Evolutionary conservation across 2,888 invertebrate species (phyloP).

Genomic region (Lithophane ornitopus): DNA sequence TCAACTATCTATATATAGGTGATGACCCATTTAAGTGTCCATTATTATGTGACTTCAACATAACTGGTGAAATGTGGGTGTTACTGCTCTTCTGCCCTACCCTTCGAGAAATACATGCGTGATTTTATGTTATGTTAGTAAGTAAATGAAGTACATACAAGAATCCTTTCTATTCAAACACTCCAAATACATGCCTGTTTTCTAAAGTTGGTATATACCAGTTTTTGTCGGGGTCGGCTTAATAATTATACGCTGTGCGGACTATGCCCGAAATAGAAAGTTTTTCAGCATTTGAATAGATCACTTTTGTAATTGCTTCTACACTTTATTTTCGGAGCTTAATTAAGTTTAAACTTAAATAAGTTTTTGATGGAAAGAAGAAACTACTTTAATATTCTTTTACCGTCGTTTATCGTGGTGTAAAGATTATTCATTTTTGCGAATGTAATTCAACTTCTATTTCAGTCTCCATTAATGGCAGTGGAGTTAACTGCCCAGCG

Average conservation of each 20-base stretch:
- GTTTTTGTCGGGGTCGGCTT: constrained; percentile 70
- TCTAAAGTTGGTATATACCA: constrained; percentile 60
- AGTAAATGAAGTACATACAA: background rate
- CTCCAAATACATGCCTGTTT: constrained; percentile 54
- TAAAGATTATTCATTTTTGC: background rate
- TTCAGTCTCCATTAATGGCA: background rate
- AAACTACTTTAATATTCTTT: constrained; percentile 16
- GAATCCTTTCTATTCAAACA: background rate
- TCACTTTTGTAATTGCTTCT: constrained; percentile 58
- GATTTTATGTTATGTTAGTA: background rate
- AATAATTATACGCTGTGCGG: constrained; percentile 65
- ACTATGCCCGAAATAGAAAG: constrained; percentile 51
- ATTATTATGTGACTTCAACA: background rate
- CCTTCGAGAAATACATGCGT: background rate
- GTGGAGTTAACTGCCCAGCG: too few species aligned
- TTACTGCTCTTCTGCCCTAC: background rate
- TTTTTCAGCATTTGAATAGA: constrained; percentile 59
- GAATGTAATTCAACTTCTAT: background rate
- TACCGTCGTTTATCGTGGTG: too few species aligned
- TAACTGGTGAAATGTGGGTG: background rate
- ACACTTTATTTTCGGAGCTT: constrained; percentile 42
- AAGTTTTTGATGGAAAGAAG: constrained; percentile 10
- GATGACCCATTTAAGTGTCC: background rate
- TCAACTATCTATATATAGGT: background rate
- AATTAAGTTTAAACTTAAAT: constrained; percentile 51